Evolutionary conservation across 2,113 vertebrate species (phyloP).

Genomic region (Actenoides lindsayi): DNA sequence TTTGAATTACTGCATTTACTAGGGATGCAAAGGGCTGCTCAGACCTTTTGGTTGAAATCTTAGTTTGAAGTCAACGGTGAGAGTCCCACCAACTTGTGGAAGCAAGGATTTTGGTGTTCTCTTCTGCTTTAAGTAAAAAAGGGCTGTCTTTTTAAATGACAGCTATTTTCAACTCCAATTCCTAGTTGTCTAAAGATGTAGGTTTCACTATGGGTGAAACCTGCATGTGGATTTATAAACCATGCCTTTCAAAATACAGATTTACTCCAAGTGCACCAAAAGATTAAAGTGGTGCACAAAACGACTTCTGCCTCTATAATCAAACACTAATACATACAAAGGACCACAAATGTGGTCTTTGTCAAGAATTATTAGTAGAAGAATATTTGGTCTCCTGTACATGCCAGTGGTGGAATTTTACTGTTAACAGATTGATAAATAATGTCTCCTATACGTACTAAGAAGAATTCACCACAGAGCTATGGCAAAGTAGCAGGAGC

Average conservation of each 20-base stretch:
- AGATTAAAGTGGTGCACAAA: background rate
- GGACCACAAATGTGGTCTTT: background rate
- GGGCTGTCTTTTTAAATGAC: background rate
- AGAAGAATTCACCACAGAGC: background rate
- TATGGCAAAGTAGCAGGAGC: background rate
- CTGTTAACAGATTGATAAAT: background rate
- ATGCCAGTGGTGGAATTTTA: background rate
- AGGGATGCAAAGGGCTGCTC: background rate
- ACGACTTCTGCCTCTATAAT: background rate
- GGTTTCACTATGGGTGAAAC: background rate
- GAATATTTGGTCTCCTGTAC: background rate
- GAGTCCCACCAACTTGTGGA: background rate
- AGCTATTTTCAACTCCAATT: background rate
- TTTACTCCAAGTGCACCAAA: background rate
- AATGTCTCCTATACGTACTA: background rate
- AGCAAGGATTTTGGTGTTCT: background rate
- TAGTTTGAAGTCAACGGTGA: background rate
- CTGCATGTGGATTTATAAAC: background rate
- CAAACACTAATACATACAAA: background rate
- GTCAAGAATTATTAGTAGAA: background rate
- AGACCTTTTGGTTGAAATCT: background rate
- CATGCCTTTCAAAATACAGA: background rate
- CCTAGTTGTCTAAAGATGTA: background rate
- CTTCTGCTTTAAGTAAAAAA: background rate
- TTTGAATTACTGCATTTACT: background rate